Evolutionary conservation across 2,113 vertebrate species (phyloP).

Genomic region (Hippocampus zosterae): DNA sequence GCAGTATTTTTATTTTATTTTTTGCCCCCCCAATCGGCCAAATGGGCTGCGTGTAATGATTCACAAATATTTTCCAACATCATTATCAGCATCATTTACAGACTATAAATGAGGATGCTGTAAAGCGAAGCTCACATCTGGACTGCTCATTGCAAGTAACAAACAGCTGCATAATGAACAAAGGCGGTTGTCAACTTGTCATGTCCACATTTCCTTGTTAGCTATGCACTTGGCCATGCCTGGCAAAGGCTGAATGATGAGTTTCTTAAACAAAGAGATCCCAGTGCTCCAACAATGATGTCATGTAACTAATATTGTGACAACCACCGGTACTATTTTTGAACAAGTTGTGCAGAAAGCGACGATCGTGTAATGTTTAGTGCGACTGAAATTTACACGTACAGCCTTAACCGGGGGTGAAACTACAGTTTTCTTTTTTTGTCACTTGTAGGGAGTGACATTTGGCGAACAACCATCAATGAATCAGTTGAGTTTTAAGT

Average conservation of each 20-base stretch:
- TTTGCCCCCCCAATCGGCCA: not conserved
- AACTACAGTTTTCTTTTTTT: slow-evolving; percentile 49
- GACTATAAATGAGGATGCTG: not conserved
- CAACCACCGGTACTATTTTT: slow-evolving; percentile 67
- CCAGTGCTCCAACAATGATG: slow-evolving; percentile 72
- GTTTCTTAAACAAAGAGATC: slow-evolving; percentile 66
- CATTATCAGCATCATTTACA: not conserved
- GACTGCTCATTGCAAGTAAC: slow-evolving; percentile 17
- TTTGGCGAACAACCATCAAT: not conserved
- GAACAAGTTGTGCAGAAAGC: slow-evolving; percentile 77
- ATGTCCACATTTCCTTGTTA: slow-evolving; percentile 59
- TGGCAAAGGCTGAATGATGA: slow-evolving; percentile 67
- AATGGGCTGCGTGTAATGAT: not conserved
- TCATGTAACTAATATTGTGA: slow-evolving; percentile 63
- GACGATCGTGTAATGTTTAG: slow-evolving; percentile 82
- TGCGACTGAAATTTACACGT: slow-evolving; percentile 45
- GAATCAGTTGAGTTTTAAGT: not conserved
- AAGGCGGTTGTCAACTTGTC: slow-evolving; percentile 48
- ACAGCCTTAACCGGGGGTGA: slow-evolving; percentile 70
- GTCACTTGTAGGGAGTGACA: not conserved
- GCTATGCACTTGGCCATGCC: slow-evolving; percentile 76
- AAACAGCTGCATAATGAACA: slow-evolving; percentile 31
- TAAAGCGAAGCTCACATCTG: not conserved
- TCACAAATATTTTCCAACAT: not conserved
- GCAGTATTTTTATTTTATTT: not conserved